phyloP scores from a whole-genome alignment of 2,888 invertebrate genomes.

The Eupithecia abbreviata region DNA sequence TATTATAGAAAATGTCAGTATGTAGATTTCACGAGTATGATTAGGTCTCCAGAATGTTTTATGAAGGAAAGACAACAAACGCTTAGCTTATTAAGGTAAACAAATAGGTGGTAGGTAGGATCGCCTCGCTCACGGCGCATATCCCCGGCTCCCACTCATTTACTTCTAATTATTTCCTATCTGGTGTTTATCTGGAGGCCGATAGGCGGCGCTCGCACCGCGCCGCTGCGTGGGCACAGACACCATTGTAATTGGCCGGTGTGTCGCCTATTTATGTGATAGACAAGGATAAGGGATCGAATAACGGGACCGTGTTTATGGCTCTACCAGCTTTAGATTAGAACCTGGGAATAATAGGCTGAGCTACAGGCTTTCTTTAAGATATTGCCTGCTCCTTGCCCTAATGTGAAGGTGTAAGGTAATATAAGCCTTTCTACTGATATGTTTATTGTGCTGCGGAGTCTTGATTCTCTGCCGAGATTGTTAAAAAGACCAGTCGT shows the following conservation, averaged over 20 bases:
- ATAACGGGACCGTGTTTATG: constrained; percentile 34
- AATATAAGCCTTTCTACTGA: background rate
- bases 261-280: constrained; percentile 40
- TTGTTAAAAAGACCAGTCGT: background rate
- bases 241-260: constrained; percentile 45
- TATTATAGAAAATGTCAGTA: too few relatives aligned
- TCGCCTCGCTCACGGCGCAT: background rate
- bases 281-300: constrained; percentile 37
- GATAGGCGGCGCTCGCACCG: constrained; percentile 32
- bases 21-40: too few relatives aligned
- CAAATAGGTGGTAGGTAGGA: background rate
- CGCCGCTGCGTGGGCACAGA: constrained; percentile 37
- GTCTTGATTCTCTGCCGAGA: background rate
- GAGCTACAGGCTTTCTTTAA: constrained; percentile 7
- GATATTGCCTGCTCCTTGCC: constrained; percentile 10
- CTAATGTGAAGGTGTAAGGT: constrained; percentile 5
- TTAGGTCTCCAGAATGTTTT: background rate
- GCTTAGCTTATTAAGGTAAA: background rate
- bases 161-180: constrained; percentile 12
- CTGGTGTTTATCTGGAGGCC: constrained; percentile 13
- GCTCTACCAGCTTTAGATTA: constrained; percentile 30
- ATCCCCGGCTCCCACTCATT: constrained; percentile 15
- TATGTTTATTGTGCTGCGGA: background rate
- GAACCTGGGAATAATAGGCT: constrained; percentile 17
- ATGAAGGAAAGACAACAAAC: background rate